Evolutionary conservation across 2,797 vertebrate genomes (phyloP), one percentile per base, ranked within the genome.

Genomic region (Caiman crocodilus): DNA sequence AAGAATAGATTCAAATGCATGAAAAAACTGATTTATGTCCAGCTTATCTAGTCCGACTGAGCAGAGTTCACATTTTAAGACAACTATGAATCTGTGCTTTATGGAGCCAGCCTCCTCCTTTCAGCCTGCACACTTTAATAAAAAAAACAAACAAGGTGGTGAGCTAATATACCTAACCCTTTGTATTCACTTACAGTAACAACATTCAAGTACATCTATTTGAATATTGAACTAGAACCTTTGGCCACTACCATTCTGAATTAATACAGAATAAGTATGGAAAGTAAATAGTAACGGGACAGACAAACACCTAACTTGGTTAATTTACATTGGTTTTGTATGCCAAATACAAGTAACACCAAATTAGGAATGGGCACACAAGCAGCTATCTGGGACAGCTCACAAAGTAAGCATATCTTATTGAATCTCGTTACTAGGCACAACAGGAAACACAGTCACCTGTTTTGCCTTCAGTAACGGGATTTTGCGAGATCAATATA

Each of bases 21-120:
- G 78, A 94, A 88, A 78, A 93, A 84, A 82, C 92, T 92, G 90
- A 96, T 95, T 96, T 97, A 95, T 94, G 56, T 92, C 79, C 90
- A 80, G 93, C 94, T 90, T 86, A 93, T 80, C 81, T 56, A 80
- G 65, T 89, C 76, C 85, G 84, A 89, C 73, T 74, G 82, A 93
- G 80, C 61, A 91, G 87, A 92, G 92, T 93, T 94, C 58, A 82
- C 94, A 93, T 90, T 81, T 90, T 84, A 90, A 93, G 93, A 90
- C 42, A 32, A 84, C 76, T 87, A 32, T 4, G 80, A 93, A 92
- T 85, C 58, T 76, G 42, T 2, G 1, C 64, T 94, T 90, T 61
- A 55, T 0, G 58, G 69, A 93, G 42, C 77, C 63, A 91, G 71
- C 58, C 55, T 58, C 42, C 60, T 59, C 59, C 32, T 69, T 5